These are phyloP conservation scores for Polypedilum pembai DNA, from an alignment of 1,140 invertebrate species.

Conservation along the genomic window DNA sequence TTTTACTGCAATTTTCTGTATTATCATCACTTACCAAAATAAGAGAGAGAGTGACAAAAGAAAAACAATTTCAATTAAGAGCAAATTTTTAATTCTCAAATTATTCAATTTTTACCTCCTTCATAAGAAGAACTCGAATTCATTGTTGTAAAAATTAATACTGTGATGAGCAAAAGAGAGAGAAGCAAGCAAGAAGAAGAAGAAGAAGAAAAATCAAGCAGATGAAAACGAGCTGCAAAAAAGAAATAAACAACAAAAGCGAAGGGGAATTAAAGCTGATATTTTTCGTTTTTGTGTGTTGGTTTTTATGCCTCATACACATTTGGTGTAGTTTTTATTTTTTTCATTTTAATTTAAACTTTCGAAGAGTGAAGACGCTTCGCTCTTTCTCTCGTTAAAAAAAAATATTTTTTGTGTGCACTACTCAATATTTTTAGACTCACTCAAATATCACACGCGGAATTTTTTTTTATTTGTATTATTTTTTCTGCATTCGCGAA, in stretches of 20 bases:
- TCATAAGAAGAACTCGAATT: not conserved
- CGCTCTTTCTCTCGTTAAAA: not conserved
- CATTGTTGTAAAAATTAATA: conserved; percentile 9
- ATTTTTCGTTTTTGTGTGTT: not conserved
- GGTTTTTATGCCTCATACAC: not conserved
- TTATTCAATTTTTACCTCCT: too few relatives aligned
- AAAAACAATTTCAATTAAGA: too few relatives aligned
- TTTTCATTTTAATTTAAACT: conserved; percentile 25
- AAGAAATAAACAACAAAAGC: conserved; percentile 7
- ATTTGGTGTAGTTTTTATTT: conserved; percentile 19
- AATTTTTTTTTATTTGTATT: not conserved
- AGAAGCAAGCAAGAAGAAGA: not conserved
- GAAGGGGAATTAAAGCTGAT: conserved; percentile 16
- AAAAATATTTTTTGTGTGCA: not conserved
- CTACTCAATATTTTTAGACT: not conserved
- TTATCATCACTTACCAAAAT: too few relatives aligned
- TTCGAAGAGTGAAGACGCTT: conserved; percentile 23
- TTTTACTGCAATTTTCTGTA: too few relatives aligned
- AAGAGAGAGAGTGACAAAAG: too few relatives aligned
- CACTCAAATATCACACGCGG: conserved; percentile 21
- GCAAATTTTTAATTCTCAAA: too few relatives aligned
- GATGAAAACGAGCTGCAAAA: conserved; percentile 8
- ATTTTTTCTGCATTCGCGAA: not conserved
- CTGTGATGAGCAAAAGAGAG: not conserved
- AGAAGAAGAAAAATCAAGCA: not conserved